Evolutionary conservation across 2,113 vertebrate genomes (phyloP).

Genomic region (Paratilapia polleni): DNA sequence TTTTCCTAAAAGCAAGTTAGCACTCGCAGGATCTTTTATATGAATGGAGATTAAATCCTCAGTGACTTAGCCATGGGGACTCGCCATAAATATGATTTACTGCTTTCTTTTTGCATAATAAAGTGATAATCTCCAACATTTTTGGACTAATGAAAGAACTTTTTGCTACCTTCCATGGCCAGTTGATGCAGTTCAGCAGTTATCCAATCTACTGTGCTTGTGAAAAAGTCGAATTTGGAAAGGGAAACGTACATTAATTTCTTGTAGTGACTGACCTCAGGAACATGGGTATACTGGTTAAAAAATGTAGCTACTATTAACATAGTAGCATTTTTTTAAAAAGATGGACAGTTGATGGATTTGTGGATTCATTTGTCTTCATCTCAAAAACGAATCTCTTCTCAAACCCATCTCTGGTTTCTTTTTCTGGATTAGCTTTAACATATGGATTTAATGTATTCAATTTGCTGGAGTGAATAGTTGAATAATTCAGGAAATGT

Average conservation of each 20-base stretch:
- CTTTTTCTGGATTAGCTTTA: too few species aligned
- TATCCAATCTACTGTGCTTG: neutral
- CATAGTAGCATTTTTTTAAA: neutral
- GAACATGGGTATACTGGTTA: neutral
- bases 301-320: rapidly evolving
- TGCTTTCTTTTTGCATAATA: slow-evolving; percentile 19
- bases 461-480: neutral
- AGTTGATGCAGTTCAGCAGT: neutral
- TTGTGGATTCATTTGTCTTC: neutral
- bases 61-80: neutral
- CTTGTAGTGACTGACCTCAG: neutral
- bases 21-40: neutral
- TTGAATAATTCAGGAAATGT: neutral
- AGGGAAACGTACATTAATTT: rapidly evolving
- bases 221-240: neutral
- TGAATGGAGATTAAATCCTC: slow-evolving; percentile 14
- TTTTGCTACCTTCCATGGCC: neutral
- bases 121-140: slow-evolving; percentile 24
- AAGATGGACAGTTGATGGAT: neutral
- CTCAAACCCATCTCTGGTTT: neutral
- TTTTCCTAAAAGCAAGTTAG: slow-evolving; percentile 2
- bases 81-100: slow-evolving; percentile 5
- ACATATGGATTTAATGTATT: neutral
- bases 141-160: neutral
- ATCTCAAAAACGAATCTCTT: neutral